Percentiles rank a stretch among this genome's conserved stretches.
Evolutionary conservation across 2,888 invertebrate genomes (phyloP).

Genomic region (Pediacus dermestoides): DNA sequence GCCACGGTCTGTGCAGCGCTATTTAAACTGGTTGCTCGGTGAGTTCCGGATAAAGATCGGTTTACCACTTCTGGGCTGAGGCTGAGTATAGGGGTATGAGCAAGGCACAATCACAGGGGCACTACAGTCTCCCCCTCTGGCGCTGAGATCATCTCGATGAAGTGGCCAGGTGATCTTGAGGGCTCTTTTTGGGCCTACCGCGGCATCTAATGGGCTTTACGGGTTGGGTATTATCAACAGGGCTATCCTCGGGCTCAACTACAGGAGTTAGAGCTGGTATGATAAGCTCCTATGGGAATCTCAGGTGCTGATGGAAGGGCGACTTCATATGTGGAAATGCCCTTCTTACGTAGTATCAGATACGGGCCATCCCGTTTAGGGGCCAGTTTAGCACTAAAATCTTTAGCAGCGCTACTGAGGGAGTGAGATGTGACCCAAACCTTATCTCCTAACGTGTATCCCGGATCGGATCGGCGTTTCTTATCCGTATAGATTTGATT

Average conservation of each 20-base stretch:
- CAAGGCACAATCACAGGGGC: too few species aligned
- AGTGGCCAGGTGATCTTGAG: constrained; percentile 1
- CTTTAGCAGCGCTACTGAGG: constrained; percentile 25
- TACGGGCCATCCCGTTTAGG: constrained; percentile 13
- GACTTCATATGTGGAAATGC: constrained; percentile 8
- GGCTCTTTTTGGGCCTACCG: constrained; percentile 10
- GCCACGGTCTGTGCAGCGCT: too few species aligned
- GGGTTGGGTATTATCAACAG: too few species aligned
- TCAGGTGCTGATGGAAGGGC: constrained; percentile 5
- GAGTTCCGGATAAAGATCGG: too few species aligned
- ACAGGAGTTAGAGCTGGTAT: constrained; percentile 1
- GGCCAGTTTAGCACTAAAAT: constrained; percentile 18
- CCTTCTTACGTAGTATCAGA: constrained; percentile 3
- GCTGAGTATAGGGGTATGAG: too few species aligned
- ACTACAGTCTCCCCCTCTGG: constrained; percentile 2
- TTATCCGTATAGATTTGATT: constrained; percentile 23
- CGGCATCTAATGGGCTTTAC: constrained; percentile 9
- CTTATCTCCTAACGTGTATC: constrained; percentile 27
- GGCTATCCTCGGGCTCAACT: background rate
- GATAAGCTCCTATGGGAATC: constrained; percentile 7
- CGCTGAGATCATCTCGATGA: constrained; percentile 3
- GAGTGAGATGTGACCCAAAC: constrained; percentile 29
- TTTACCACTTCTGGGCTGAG: too few species aligned
- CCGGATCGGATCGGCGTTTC: constrained; percentile 18
- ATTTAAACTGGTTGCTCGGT: too few species aligned